Conservation (phyloP, 2,113 vertebrate genomes). For the Centropristis striata region DNA sequence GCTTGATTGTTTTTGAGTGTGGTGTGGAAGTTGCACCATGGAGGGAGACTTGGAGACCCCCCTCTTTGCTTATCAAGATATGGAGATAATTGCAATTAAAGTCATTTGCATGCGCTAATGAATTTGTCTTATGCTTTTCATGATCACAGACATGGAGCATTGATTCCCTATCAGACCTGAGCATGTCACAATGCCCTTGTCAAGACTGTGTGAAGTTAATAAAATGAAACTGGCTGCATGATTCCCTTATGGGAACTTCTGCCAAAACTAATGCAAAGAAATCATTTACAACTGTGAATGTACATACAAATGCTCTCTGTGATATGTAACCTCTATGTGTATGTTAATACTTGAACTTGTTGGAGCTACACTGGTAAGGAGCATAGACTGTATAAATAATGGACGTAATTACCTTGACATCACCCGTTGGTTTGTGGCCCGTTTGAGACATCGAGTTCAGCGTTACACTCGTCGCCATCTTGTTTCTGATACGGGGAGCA, state of each 20-base stretch:
- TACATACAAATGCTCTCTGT: too few relatives aligned
- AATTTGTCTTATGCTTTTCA: slow-evolving; percentile 77
- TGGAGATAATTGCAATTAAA: slow-evolving; percentile 83
- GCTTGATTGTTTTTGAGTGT: slow-evolving; percentile 77
- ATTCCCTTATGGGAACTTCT: background rate
- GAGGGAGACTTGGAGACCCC: slow-evolving; percentile 64
- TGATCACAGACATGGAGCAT: slow-evolving; percentile 71
- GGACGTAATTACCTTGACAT: too few relatives aligned
- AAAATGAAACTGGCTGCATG: background rate
- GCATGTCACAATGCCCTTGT: slow-evolving; percentile 42
- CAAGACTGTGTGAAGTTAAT: slow-evolving; percentile 9
- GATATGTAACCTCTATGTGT: too few relatives aligned
- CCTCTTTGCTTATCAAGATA: slow-evolving; percentile 77
- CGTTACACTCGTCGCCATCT: too few relatives aligned
- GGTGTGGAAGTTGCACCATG: slow-evolving; percentile 68
- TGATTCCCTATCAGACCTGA: slow-evolving; percentile 63
- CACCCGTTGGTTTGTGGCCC: too few relatives aligned
- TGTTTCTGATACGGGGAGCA: too few relatives aligned
- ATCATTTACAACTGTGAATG: background rate
- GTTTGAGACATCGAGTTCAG: too few relatives aligned
- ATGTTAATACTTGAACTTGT: too few relatives aligned
- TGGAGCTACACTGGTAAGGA: too few relatives aligned
- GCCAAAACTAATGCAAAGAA: background rate
- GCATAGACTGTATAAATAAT: too few relatives aligned
- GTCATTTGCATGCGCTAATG: slow-evolving; percentile 83